These are phyloP conservation scores for Lacerta viridis DNA, from an alignment of 2,797 vertebrate genomes.

Conservation along the genomic window DNA sequence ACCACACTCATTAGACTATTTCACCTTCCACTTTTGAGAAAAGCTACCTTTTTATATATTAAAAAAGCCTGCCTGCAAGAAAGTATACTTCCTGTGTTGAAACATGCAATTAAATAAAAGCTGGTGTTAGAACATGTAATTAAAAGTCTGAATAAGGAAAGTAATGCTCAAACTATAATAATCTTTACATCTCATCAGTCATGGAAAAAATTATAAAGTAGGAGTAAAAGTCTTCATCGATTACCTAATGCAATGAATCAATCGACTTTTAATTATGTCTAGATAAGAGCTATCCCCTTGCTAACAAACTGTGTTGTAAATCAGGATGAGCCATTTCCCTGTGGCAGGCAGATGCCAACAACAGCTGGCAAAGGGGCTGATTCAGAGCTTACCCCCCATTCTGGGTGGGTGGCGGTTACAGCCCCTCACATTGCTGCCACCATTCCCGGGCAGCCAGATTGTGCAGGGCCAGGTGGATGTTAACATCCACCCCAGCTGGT, in stretches of 20 bases:
- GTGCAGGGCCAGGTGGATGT: too few species aligned
- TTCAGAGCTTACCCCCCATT: not conserved
- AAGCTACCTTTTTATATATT: not conserved
- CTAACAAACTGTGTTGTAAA: not conserved
- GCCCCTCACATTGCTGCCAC: too few species aligned
- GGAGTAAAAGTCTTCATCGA: constrained; percentile 4
- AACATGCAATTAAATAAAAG: not conserved
- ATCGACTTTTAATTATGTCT: constrained; percentile 25
- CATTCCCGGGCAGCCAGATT: too few species aligned
- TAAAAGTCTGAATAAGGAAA: not conserved
- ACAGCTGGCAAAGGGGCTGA: not conserved
- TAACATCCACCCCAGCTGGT: too few species aligned
- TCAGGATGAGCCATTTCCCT: not conserved
- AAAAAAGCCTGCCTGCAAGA: not conserved
- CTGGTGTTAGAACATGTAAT: not conserved
- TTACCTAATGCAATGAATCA: constrained; percentile 17
- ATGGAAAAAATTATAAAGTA: constrained; percentile 2
- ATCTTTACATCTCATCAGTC: not conserved
- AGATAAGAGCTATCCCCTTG: not conserved
- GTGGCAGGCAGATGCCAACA: not conserved
- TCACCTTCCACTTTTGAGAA: constrained; percentile 26
- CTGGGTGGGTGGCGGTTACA: too few species aligned
- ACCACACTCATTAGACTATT: not conserved
- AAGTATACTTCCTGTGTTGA: not conserved
- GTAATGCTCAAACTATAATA: not conserved